Conservation (phyloP, 2,113 vertebrate species). For the Silurus glanis region DNA sequence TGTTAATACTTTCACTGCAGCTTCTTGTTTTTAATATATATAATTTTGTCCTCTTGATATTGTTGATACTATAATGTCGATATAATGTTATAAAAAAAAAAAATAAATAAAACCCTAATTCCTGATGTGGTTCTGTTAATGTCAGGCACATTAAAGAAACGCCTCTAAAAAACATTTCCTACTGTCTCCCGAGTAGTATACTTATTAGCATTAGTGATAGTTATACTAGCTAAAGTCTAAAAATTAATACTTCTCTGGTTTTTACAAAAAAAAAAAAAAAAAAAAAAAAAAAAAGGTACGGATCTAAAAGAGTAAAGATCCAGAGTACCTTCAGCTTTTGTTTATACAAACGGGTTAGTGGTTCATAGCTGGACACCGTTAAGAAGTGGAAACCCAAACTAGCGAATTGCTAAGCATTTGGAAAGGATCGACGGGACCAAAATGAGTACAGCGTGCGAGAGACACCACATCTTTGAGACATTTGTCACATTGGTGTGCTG, state of each 20-base stretch:
- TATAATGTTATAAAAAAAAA: neutral
- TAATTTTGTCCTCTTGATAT: neutral
- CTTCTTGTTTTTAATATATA: neutral
- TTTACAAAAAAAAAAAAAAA: neutral
- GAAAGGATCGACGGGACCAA: neutral
- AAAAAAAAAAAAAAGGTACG: neutral
- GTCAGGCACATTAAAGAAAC: neutral
- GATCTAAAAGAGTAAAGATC: neutral
- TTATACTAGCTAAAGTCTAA: neutral
- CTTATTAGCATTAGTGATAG: neutral
- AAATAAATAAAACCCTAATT: neutral
- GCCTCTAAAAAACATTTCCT: neutral
- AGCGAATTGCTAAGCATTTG: neutral
- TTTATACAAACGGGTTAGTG: neutral
- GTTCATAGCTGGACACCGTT: neutral
- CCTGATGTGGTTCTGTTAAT: neutral
- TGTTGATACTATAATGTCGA: neutral
- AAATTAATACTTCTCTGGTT: neutral
- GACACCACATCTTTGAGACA: conserved; percentile 40
- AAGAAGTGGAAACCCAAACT: neutral
- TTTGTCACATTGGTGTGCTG: conserved; percentile 37
- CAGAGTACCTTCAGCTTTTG: neutral
- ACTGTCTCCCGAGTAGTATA: neutral
- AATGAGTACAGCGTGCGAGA: conserved; percentile 15
- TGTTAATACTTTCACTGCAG: neutral